Conservation (phyloP, 2,113 vertebrate genomes). For the Microcebus ravelobensis region DNA sequence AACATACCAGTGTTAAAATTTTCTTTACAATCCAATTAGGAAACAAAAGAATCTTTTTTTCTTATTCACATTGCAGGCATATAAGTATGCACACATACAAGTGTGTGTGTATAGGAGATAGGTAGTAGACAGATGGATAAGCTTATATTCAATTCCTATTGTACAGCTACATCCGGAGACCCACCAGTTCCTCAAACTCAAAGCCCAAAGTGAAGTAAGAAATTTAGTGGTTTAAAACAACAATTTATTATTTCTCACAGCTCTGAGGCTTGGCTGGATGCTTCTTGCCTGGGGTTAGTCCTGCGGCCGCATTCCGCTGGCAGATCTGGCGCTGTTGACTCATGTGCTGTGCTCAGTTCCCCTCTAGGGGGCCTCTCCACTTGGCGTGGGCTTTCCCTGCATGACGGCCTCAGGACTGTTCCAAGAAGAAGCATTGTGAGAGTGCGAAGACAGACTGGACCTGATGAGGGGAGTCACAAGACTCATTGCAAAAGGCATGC, state of each 20-base stretch:
- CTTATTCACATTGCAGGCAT: neutral
- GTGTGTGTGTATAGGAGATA: neutral
- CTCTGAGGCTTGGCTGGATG: neutral
- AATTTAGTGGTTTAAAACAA: neutral
- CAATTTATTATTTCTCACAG: neutral
- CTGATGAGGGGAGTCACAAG: neutral
- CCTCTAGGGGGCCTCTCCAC: neutral
- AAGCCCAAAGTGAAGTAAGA: slow-evolving; percentile 42
- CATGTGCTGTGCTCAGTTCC: neutral
- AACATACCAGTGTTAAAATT: neutral
- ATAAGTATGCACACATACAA: neutral
- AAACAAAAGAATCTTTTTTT: neutral
- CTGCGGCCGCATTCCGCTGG: neutral
- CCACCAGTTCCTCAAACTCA: slow-evolving; percentile 26
- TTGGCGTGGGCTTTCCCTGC: neutral
- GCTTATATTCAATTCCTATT: neutral
- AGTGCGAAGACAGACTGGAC: neutral
- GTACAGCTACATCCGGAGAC: neutral
- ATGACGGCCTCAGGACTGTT: neutral
- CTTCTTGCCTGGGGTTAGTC: neutral
- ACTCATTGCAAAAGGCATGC: neutral
- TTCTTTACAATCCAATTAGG: neutral
- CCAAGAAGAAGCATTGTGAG: neutral
- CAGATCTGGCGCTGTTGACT: neutral
- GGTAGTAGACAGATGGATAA: too few relatives aligned